Base-by-base conservation (phyloP, 2,113 vertebrate species). In the Eulacestoma nigropectus region DNA sequence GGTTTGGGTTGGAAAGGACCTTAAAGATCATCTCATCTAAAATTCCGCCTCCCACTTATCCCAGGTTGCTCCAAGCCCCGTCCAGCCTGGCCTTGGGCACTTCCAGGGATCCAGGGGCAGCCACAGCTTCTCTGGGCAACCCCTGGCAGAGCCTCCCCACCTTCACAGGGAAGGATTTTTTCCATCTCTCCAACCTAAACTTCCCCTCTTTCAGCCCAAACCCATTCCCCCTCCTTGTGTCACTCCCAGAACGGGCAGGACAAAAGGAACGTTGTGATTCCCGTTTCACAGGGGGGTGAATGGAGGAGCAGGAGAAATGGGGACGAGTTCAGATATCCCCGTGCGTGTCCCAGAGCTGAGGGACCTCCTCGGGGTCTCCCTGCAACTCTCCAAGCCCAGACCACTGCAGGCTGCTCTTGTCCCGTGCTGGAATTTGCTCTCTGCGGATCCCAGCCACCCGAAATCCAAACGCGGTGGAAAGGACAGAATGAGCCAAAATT, bases 11-110 rank as follows among this genome's bases (percentile, higher is more conserved):
- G 57, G 65, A 12, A 56, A n/a, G 42, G 13, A 15, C 17, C 21
- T 37, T 16, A 4, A 50, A 37, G 22, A 13, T 63, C 23, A 11
- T 32, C 13, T 26, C 1, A 0, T 22, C 19, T 41, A 6, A 41
- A 65, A 75, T 65, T n/a, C 25, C 18, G 10, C 13, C n/a, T 56
- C 10, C 5, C 20, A 1, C n/a, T 10, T 0, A 1, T 7, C 57
- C 26, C 67, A 11, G 37, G 50, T 0, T 12, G 26, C 10, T 35
- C 76, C 76, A 19, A 42, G 15, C n/a, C 20, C 23, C 0, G 2
- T 22, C 46, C 62, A 47, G 3, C 25, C 57, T 6, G 11, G 52
- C 44, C 37, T 74, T 20, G 77, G 60, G 11, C 29, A n/a, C 19
- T 52, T 1, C 52, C 68, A 64, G 49, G 65, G 65, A 8, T 59